phyloP scores from a whole-genome alignment of 2,888 invertebrate species.

The Malachius bipustulatus region DNA sequence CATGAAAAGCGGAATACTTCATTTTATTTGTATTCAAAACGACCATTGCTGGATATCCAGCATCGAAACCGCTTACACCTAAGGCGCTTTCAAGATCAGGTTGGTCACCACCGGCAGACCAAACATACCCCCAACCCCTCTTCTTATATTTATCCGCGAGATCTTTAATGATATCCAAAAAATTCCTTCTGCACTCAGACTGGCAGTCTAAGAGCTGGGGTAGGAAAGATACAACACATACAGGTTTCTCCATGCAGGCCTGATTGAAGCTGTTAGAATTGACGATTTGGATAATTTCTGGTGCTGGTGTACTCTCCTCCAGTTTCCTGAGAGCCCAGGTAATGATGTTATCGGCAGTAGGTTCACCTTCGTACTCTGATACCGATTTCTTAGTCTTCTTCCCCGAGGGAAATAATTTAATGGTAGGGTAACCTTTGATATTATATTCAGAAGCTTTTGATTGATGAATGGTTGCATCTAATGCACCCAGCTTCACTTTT shows the following conservation, averaged over 20 bases:
- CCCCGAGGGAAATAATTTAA: slow-evolving; percentile 71
- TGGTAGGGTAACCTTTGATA: slow-evolving; percentile 85
- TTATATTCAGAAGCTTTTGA: slow-evolving; percentile 63
- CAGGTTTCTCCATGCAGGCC: slow-evolving; percentile 69
- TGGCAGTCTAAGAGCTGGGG: slow-evolving; percentile 92
- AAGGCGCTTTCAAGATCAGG: slow-evolving; percentile 66
- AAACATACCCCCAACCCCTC: slow-evolving; percentile 90
- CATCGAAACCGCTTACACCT: slow-evolving; percentile 76
- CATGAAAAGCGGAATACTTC: slow-evolving; percentile 39
- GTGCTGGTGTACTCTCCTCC: slow-evolving; percentile 65
- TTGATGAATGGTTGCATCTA: slow-evolving; percentile 83
- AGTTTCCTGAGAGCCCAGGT: slow-evolving; percentile 69
- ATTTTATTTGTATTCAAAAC: slow-evolving; percentile 90
- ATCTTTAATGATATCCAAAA: slow-evolving; percentile 54
- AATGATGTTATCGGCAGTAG: slow-evolving; percentile 74
- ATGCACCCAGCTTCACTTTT: slow-evolving; percentile 79
- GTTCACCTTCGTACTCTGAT: slow-evolving; percentile 76
- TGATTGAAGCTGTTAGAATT: slow-evolving; percentile 39
- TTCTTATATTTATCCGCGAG: slow-evolving; percentile 83
- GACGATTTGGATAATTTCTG: slow-evolving; percentile 29
- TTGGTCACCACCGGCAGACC: slow-evolving; percentile 82
- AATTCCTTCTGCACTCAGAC: slow-evolving; percentile 76
- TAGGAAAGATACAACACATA: slow-evolving; percentile 79
- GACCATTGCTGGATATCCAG: slow-evolving; percentile 93
- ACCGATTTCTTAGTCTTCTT: too few species aligned